Base-by-base conservation (phyloP, 2,797 vertebrate genomes). In the Vespertilio murinus region DNA sequence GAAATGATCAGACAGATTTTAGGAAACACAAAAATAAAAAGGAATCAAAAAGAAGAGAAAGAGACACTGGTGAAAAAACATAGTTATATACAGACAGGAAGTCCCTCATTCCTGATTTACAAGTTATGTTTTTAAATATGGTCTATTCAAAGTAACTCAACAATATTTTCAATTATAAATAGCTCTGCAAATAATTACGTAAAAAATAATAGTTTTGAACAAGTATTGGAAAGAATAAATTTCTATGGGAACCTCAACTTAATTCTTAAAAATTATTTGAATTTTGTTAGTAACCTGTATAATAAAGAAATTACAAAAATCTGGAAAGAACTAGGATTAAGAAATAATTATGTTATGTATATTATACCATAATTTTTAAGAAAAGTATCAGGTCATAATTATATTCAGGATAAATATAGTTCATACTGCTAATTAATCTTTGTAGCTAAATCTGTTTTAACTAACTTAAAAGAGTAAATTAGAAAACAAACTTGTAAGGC, bases 131-230 rank as follows among this genome's bases (percentile, higher is more conserved):
- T 23, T 59, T 87, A 87, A 30, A 86, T 33, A 82, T 56, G 84
- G 54, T 47, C 88, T 14, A 94, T 83, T 82, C 3, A 88, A 91
- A 91, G 89, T 67, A 92, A 82, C 40, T 85, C 23, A 61, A 67
- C 3, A 49, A 10, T 78, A 82, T 81, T 96, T 96, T 88, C 82
- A 88, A 14, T 45, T n/a, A 86, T 38, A 45, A 40, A 59, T 28
- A 75, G 28, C 8, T 23, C 10, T 87, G 35, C 17, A 61, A 67
- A 10, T 79, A 90, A 89, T 49, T 89, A 89, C 42, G 8, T 20
- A 93, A 82, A n/a, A 94, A 93, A 75, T 45, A 91, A 95, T 5
- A 75, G 40, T 88, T 88, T 71, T 78, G 8, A 91, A 82, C 5
- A 88, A 70, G 16, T 56, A 94, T 2, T 91, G 12, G 65, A 93